Conservation (phyloP, 2,797 vertebrate species). For the Pipistrellus kuhlii region DNA sequence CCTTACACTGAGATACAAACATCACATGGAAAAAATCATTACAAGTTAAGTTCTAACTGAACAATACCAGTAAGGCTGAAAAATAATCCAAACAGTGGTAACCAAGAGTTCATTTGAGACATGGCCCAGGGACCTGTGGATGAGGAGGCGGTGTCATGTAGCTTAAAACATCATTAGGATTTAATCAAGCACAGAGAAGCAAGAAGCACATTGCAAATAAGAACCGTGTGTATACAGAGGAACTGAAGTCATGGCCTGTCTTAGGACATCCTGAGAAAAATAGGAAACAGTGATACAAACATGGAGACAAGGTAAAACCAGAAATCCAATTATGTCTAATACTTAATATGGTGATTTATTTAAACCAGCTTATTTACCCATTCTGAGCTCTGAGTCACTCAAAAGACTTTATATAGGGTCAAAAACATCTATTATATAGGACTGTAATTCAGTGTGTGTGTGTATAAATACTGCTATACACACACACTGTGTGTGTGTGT, state of each 20-base stretch:
- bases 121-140: background rate
- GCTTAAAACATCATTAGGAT: background rate
- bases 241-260: background rate
- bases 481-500: too few species aligned
- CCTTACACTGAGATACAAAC: background rate
- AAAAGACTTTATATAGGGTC: background rate
- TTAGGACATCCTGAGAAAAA: background rate
- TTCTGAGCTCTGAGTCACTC: background rate
- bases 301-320: background rate
- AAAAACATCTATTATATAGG: background rate
- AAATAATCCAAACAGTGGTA: background rate
- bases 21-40: background rate
- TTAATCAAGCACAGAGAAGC: background rate
- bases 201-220: background rate
- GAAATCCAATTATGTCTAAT: background rate
- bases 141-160: background rate
- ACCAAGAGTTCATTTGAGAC: background rate
- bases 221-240: fast-evolving
- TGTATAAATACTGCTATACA: background rate
- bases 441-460: background rate
- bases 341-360: background rate
- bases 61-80: background rate
- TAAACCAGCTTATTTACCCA: background rate
- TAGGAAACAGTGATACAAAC: background rate
- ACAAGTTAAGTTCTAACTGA: background rate